These are phyloP conservation scores for Drosophila ananassae DNA, from an alignment of 1,140 invertebrate genomes.

Conservation along the genomic window DNA sequence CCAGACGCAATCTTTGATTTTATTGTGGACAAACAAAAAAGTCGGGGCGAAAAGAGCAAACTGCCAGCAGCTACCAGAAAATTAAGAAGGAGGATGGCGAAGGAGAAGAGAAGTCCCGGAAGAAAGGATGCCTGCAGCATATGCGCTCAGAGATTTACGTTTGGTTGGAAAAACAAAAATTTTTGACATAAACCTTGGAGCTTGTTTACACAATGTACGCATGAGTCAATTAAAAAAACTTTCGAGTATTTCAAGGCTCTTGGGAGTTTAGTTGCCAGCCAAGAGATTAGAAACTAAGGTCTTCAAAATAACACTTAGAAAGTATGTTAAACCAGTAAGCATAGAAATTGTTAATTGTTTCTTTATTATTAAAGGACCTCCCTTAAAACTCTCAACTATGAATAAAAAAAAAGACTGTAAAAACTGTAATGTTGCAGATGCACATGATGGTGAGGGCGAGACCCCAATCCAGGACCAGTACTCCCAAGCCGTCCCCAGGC, in stretches of 20 bases:
- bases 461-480: not conserved
- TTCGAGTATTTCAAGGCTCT: not conserved
- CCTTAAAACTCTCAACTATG: not conserved
- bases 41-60: slow-evolving; percentile 27
- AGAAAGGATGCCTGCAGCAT: slow-evolving; percentile 3
- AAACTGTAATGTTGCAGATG: not conserved
- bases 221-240: slow-evolving; percentile 4
- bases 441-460: not conserved
- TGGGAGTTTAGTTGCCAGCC: not conserved
- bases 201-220: not conserved
- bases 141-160: slow-evolving; percentile 2
- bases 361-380: not conserved
- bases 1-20: slow-evolving; percentile 59
- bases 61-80: slow-evolving; percentile 4
- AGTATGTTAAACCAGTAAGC: too few species aligned
- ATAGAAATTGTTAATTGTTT: not conserved
- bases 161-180: slow-evolving; percentile 4
- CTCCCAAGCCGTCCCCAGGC: not conserved
- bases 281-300: not conserved
- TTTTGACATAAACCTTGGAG: not conserved
- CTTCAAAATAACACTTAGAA: not conserved
- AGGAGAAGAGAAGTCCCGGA: not conserved
- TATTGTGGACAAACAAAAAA: slow-evolving; percentile 51
- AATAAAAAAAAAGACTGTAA: not conserved
- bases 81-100: not conserved